A percentile compares a stretch with the other conserved stretches of the same genome.
phyloP scores from a whole-genome alignment of 2,888 invertebrate species.

The Macrophya alboannulata region DNA sequence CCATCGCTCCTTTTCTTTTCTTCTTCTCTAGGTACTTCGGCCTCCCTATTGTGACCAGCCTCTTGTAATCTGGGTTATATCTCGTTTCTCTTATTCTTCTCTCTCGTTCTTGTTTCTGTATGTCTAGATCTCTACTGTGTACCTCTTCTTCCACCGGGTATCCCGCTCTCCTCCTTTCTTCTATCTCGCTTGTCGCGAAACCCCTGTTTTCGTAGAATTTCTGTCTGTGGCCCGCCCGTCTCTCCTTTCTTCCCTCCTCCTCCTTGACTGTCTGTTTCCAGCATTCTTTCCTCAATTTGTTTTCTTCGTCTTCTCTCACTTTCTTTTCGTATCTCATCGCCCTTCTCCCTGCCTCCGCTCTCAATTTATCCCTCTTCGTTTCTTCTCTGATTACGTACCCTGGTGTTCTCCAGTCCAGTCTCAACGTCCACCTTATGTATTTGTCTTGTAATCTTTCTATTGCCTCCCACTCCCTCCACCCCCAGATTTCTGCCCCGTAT shows the following conservation, averaged over 20 bases:
- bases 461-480: slow-evolving; percentile 40
- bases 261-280: background rate
- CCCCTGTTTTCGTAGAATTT: slow-evolving; percentile 56
- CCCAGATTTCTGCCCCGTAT: slow-evolving; percentile 56
- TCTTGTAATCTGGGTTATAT: no score
- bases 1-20: slow-evolving; percentile 34
- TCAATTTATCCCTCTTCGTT: slow-evolving; percentile 49
- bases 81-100: no score
- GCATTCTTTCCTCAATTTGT: background rate
- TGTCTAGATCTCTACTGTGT: no score
- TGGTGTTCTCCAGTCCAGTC: slow-evolving; percentile 43
- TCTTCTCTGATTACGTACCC: slow-evolving; percentile 52
- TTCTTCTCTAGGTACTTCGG: no score
- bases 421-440: slow-evolving; percentile 56
- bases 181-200: slow-evolving; percentile 49
- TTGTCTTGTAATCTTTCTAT: slow-evolving; percentile 40
- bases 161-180: no score
- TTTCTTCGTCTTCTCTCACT: background rate
- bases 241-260: background rate
- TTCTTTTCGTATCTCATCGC: background rate
- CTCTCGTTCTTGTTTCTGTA: no score
- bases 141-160: no score
- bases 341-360: slow-evolving; percentile 20
- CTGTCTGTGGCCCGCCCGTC: slow-evolving; percentile 41
- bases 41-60: no score